These are phyloP conservation scores for Chunga burmeisteri DNA, from an alignment of 2,113 vertebrate species.

Conservation along the genomic window DNA sequence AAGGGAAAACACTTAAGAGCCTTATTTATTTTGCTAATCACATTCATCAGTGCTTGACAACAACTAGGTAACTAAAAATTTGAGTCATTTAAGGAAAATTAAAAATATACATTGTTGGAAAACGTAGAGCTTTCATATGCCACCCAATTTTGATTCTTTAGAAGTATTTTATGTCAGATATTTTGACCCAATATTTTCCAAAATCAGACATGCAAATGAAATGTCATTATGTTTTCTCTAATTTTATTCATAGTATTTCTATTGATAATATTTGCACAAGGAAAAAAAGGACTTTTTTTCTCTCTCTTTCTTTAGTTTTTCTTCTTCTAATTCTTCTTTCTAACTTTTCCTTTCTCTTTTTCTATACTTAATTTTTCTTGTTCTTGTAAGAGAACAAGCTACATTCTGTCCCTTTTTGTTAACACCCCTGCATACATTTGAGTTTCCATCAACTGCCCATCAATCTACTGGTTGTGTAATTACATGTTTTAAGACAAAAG, in stretches of 20 bases:
- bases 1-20: background rate
- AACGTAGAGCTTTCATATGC: background rate
- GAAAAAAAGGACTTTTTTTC: background rate
- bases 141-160: background rate
- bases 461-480: background rate
- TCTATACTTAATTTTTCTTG: background rate
- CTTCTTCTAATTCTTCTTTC: background rate
- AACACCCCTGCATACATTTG: background rate
- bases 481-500: constrained; percentile 1
- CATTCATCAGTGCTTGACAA: background rate
- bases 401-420: background rate
- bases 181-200: background rate
- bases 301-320: background rate
- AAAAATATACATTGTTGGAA: background rate
- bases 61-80: background rate
- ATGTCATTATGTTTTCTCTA: background rate
- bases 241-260: background rate
- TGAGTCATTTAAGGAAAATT: background rate
- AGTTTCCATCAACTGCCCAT: background rate
- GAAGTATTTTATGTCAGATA: background rate
- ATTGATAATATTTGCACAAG: background rate
- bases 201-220: background rate
- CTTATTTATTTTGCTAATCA: background rate
- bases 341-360: background rate
- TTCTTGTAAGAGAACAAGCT: background rate